A percentile compares a stretch with the other conserved stretches of the same genome.
These are phyloP conservation scores for Eristalis tenax DNA, from an alignment of 2,888 invertebrate genomes.

Conservation along the genomic window DNA sequence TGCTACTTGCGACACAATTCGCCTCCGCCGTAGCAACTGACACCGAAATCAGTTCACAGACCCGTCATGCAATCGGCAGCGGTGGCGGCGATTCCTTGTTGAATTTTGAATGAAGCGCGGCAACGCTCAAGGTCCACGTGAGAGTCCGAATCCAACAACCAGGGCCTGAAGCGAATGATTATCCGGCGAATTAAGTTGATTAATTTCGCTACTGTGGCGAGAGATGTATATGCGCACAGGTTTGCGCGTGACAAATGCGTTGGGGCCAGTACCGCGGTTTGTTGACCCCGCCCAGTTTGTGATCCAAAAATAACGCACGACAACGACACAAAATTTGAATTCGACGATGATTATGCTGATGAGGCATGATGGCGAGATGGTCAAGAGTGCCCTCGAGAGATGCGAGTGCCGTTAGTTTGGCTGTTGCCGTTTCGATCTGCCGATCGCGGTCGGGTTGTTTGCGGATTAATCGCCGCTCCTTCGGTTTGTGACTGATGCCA, in stretches of 20 bases:
- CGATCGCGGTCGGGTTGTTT: constrained; percentile 22
- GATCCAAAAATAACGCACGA: neutral
- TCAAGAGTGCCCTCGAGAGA: constrained; percentile 19
- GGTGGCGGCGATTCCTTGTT: constrained; percentile 11
- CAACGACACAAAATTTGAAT: constrained; percentile 34
- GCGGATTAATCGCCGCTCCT: constrained; percentile 14
- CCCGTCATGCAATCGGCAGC: neutral
- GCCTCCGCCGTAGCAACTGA: constrained; percentile 20
- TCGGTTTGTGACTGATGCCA: constrained; percentile 27
- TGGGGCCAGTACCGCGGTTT: neutral
- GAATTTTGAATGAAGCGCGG: constrained; percentile 17
- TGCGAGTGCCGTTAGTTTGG: constrained; percentile 15
- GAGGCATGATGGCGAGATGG: neutral
- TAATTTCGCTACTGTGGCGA: neutral
- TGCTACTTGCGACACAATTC: constrained; percentile 33
- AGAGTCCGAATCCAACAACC: neutral
- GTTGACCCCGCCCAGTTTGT: constrained; percentile 28
- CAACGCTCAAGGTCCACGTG: constrained; percentile 32
- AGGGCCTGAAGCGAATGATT: constrained; percentile 8
- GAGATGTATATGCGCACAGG: neutral
- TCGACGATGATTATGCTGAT: constrained; percentile 19
- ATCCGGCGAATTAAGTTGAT: constrained; percentile 24
- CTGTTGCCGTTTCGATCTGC: neutral
- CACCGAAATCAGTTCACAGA: constrained; percentile 8
- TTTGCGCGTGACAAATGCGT: neutral